phyloP scores from a whole-genome alignment of 2,888 invertebrate genomes.

The Polyommatus iphigenia region DNA sequence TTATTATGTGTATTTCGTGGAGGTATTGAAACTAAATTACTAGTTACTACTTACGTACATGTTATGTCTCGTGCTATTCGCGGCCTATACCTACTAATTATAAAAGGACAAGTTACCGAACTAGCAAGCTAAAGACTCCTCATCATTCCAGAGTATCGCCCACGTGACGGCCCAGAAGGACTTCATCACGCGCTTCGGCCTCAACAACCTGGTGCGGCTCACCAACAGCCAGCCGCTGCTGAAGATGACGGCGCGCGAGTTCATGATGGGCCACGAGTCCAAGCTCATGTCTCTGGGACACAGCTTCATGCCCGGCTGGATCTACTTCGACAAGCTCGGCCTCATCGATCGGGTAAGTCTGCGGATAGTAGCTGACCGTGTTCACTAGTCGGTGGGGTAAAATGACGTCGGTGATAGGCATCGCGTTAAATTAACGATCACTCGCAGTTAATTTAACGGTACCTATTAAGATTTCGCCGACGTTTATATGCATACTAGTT shows the following conservation, averaged over 20 bases:
- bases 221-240: conserved; percentile 86
- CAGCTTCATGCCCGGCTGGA: conserved; percentile 90
- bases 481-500: too few species aligned
- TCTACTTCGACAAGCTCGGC: conserved; percentile 92
- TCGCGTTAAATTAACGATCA: too few species aligned
- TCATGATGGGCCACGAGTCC: conserved; percentile 94
- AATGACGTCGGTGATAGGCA: too few species aligned
- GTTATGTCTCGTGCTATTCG: too few species aligned
- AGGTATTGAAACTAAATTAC: not conserved
- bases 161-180: conserved; percentile 85
- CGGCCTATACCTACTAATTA: too few species aligned
- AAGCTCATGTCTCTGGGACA: conserved; percentile 90
- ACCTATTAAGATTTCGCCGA: too few species aligned
- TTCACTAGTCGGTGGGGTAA: not conserved
- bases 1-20: not conserved
- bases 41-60: not conserved
- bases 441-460: too few species aligned
- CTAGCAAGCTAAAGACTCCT: conserved; percentile 28
- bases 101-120: not conserved
- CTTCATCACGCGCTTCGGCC: conserved; percentile 83
- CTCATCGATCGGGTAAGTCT: conserved; percentile 90
- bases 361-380: not conserved
- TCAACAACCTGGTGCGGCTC: conserved; percentile 85
- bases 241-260: conserved; percentile 90
- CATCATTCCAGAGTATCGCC: conserved; percentile 86